Base-by-base conservation (phyloP, 2,888 invertebrate species). In the Atherix ibis region DNA sequence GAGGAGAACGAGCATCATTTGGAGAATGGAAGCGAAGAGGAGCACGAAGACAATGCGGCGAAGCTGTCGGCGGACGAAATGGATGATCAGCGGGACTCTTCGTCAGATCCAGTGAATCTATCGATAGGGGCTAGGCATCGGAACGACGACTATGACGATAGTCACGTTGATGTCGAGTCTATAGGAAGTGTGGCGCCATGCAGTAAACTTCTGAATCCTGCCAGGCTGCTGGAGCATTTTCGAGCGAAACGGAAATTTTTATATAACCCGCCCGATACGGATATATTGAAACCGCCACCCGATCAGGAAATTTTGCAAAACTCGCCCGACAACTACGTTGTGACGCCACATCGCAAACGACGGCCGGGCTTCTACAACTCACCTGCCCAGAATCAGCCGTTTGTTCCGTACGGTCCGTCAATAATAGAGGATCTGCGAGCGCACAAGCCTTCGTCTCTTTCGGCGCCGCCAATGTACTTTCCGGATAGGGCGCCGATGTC, bases 351-450 rank as follows among this genome's bases (percentile, higher is more conserved):
- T 63, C 66, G 85, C 47, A 87, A 85, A 63, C 67, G 85, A 54
- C 67, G 84, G 53, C 84, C 84, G 2, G 85, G 85, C 32, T 87
- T 87, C 50, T 83, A 84, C 55, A 84, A 84, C 52, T 79, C 84
- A 22, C 84, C 85, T 14, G 79, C 82, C 42, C 84, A 85, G 53
- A 84, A 85, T 61, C 81, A 83, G 40, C 82, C 85, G 25, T 85
- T 85, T 52, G 82, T 84, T 43, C 81, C 84, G 38, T 83, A 81
- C 53, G 74, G 76, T 45, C 78, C 77, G 35, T 76, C 76, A 44
- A 76, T 79, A 51, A 65, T 79, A 46, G 79, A 80, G 54, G 79
- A 79, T 52, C 70, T 76, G 50, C 65, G 76, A 44, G 71, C 75
- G 47, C 70, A 72, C 38, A 71, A 71, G 56, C 62, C 74, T 27